Conservation (phyloP, 2,888 invertebrate genomes). For the Tethea ocularis region DNA sequence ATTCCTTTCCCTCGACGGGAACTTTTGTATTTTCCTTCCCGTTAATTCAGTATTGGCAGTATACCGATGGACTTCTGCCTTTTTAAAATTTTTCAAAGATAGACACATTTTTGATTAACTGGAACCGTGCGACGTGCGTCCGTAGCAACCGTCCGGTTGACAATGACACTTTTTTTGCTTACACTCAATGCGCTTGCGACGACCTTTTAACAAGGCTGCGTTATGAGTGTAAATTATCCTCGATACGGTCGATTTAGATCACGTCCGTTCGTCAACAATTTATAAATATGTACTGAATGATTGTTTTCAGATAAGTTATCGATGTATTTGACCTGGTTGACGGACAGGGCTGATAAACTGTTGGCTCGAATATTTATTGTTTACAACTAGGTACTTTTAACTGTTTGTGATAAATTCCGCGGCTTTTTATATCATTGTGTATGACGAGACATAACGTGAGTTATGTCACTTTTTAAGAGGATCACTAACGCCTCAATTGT, state of each 20-base stretch:
- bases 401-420: background rate
- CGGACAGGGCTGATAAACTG: slow-evolving; percentile 20
- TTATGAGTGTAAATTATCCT: slow-evolving; percentile 41
- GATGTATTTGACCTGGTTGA: slow-evolving; percentile 44
- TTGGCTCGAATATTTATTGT: slow-evolving; percentile 15
- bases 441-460: too few relatives aligned
- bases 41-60: slow-evolving; percentile 18
- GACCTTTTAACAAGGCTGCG: slow-evolving; percentile 51
- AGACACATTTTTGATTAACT: slow-evolving; percentile 59
- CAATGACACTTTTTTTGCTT: slow-evolving; percentile 24
- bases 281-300: slow-evolving; percentile 40
- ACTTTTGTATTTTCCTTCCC: slow-evolving; percentile 80
- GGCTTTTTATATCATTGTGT: too few relatives aligned
- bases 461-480: too few relatives aligned
- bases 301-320: slow-evolving; percentile 51
- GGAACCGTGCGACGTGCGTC: slow-evolving; percentile 18
- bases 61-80: slow-evolving; percentile 59
- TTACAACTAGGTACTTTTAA: background rate
- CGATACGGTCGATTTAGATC: slow-evolving; percentile 39
- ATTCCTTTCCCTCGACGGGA: slow-evolving; percentile 87
- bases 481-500: too few relatives aligned
- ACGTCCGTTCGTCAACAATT: slow-evolving; percentile 35
- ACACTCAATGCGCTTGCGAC: slow-evolving; percentile 53
- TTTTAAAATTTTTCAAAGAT: slow-evolving; percentile 71
- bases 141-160: slow-evolving; percentile 23